Conservation (phyloP, 2,113 vertebrate genomes). For the Engraulis encrasicolus region DNA sequence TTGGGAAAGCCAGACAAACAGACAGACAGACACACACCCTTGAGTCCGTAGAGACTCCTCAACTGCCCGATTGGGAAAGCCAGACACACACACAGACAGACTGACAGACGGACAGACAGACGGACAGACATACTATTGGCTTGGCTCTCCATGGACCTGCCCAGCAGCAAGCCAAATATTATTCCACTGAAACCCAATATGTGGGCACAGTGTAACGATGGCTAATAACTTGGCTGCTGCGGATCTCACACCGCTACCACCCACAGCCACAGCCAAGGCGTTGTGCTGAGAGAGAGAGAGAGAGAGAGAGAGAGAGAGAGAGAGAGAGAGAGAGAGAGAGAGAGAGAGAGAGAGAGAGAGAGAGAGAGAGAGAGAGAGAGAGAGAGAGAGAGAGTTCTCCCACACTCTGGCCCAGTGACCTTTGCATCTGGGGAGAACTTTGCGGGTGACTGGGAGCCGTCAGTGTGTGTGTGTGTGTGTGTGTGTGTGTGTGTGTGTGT, state of each 20-base stretch:
- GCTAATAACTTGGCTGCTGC: conserved; percentile 63
- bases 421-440: conserved; percentile 52
- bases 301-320: too few relatives aligned
- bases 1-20: not conserved
- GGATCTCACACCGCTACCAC: conserved; percentile 61
- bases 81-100: too few relatives aligned
- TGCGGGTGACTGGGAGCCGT: conserved; percentile 46
- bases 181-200: conserved; percentile 69
- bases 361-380: too few relatives aligned
- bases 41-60: too few relatives aligned
- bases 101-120: not conserved
- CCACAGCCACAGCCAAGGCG: conserved; percentile 59
- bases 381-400: conserved; percentile 55
- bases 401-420: conserved; percentile 53
- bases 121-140: not conserved
- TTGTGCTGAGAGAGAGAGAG: conserved; percentile 41
- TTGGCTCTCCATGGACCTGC: conserved; percentile 50
- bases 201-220: conserved; percentile 66
- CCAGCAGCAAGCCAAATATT: conserved; percentile 69
- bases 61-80: too few relatives aligned
- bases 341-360: too few relatives aligned
- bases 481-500: too few relatives aligned
- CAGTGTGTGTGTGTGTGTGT: too few relatives aligned
- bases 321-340: too few relatives aligned
- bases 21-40: not conserved